These are phyloP conservation scores for Drosophila truncata DNA, from an alignment of 1,140 invertebrate species.

Conservation along the genomic window DNA sequence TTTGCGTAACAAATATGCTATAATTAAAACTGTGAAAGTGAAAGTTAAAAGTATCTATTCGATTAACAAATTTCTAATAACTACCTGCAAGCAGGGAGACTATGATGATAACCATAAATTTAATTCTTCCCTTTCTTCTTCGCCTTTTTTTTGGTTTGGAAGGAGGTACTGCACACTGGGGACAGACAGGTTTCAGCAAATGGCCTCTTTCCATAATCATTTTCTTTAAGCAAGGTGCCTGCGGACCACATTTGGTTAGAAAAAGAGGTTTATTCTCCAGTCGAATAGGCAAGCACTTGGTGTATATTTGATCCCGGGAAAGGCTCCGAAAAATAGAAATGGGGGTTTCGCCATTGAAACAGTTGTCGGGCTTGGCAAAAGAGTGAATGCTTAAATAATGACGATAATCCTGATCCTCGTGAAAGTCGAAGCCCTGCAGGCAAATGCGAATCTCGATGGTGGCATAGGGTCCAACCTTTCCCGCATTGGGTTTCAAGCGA, in stretches of 20 bases:
- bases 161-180: neutral
- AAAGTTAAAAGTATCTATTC: neutral
- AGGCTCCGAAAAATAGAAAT: constrained; percentile 21
- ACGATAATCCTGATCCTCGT: neutral
- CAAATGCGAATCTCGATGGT: constrained; percentile 31
- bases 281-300: neutral
- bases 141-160: too few species aligned
- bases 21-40: neutral
- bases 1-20: constrained; percentile 5
- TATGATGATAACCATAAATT: neutral
- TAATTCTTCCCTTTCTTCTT: neutral
- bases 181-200: neutral
- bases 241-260: neutral
- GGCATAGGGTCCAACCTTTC: constrained; percentile 33
- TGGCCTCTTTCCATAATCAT: neutral
- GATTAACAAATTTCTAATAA: neutral
- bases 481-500: constrained; percentile 28
- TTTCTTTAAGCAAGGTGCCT: neutral
- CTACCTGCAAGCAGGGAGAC: constrained; percentile 7
- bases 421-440: constrained; percentile 26
- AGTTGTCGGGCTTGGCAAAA: neutral
- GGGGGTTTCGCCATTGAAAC: neutral
- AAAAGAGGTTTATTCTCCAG: constrained; percentile 6
- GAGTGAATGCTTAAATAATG: constrained; percentile 49
- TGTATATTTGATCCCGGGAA: neutral